These are phyloP conservation scores for Sinotaia quadrata DNA, from an alignment of 2,888 invertebrate species.

Conservation along the genomic window DNA sequence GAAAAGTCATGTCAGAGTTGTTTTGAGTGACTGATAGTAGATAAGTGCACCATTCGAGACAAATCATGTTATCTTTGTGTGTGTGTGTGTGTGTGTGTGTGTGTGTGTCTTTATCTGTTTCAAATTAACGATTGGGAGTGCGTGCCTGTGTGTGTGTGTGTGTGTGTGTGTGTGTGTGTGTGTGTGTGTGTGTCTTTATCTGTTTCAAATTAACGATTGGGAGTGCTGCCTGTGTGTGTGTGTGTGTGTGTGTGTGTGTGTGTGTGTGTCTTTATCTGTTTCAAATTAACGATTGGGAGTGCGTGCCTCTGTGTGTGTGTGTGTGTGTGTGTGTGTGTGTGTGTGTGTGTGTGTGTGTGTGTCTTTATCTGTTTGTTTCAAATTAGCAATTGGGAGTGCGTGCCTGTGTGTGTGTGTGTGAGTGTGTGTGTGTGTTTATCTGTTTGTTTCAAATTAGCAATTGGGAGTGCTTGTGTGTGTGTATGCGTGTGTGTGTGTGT, in stretches of 20 bases:
- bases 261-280: neutral
- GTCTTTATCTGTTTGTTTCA: neutral
- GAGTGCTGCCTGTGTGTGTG: neutral
- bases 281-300: neutral
- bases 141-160: neutral
- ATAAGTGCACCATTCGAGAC: too few species aligned
- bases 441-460: neutral
- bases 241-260: slow-evolving; percentile 10
- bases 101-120: neutral
- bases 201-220: neutral
- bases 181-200: neutral
- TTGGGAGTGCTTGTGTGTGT: too few species aligned
- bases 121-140: neutral
- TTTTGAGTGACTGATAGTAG: too few species aligned
- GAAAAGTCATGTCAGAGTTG: too few species aligned
- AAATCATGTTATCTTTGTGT: neutral
- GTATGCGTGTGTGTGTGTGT: too few species aligned
- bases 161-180: neutral
- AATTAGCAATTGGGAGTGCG: neutral
- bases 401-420: slow-evolving; percentile 2
- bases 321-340: slow-evolving; percentile 4
- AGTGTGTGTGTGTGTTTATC: slow-evolving; percentile 6
- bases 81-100: neutral
- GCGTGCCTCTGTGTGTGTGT: neutral
- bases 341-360: slow-evolving; percentile 6